Base-by-base conservation (phyloP, 64 coral and sea anemone species). In the Stylophora pistillata region DNA sequence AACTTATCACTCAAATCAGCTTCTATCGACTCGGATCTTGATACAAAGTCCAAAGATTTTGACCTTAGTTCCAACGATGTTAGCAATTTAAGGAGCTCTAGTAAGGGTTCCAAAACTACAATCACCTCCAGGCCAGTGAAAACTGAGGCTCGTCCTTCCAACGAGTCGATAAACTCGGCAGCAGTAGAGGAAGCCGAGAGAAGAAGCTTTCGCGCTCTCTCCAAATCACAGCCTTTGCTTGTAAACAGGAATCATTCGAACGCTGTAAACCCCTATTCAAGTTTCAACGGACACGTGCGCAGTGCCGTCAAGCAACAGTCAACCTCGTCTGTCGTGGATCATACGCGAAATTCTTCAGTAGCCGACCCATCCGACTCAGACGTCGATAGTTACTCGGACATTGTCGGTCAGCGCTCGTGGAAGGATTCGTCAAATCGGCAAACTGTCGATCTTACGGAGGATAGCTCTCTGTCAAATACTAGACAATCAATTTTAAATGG, bases 341-440 rank as follows among this genome's bases (percentile, higher is more conserved):
- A 82, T 13, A 28, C 66, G 23, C 28, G 59, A 18, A 84, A 63
- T 34, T 26, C 80, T 68, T 84, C 80, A 62, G 31, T 84, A 14
- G 21, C 80, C 34, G 80, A 84, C 23, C 80, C 80, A 15, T 84
- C 80, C 13, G 80, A 84, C 28, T 92, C 90, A 55, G 95, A 97
- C 71, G 56, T 97, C 0, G 95, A 97, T 72, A 97, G 95, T 60
- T 97, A 97, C 56, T 97, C 95, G 37, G 95, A 97, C 55, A 97
- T 97, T 74, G 78, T 82, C 56, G 91, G 87, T 20, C 63, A 86
- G 11, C 68, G 55, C 34, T 33, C 85, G 26, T 64, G 47, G 32
- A 86, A 78, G 1, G 26, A 55, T 12, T 13, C 78, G 10, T 59
- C 55, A 26, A 82, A 74, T 25, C 78, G 65, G 30, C 26, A 33